Conservation (phyloP, 2,113 vertebrate species). For the Mesocricetus auratus region DNA sequence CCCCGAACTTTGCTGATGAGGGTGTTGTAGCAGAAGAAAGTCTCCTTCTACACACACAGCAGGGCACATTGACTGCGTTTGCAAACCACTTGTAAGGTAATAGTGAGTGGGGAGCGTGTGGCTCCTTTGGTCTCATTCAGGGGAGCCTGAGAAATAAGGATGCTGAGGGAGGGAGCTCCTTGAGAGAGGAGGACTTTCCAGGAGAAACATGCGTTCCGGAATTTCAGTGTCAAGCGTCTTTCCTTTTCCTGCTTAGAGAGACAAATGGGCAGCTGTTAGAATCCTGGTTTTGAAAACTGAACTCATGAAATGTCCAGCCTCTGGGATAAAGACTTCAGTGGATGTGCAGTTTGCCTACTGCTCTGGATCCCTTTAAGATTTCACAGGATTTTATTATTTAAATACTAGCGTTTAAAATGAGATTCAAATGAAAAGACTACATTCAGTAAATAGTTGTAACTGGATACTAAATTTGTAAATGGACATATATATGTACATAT, state of each 20-base stretch:
- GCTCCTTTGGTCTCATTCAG: constrained; percentile 50
- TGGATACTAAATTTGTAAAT: neutral
- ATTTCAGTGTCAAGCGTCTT: constrained; percentile 1
- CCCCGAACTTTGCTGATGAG: neutral
- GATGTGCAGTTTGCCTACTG: neutral
- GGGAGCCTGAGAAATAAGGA: neutral
- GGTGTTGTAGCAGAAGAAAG: neutral
- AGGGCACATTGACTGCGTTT: constrained; percentile 10
- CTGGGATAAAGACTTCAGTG: neutral
- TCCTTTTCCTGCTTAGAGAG: constrained; percentile 51
- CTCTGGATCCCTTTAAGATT: neutral
- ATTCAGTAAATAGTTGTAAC: neutral
- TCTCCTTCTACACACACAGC: neutral
- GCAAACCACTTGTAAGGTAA: constrained; percentile 37
- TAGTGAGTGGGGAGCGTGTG: neutral
- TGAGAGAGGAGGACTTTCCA: constrained; percentile 31
- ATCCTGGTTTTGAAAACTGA: neutral
- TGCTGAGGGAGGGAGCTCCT: neutral
- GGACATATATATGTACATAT: neutral
- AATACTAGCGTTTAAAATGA: constrained; percentile 25
- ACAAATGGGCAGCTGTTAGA: constrained; percentile 32
- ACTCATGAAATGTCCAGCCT: constrained; percentile 10
- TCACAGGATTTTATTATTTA: constrained; percentile 8
- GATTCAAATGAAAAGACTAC: neutral
- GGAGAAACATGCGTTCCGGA: neutral